These are phyloP conservation scores for Archivesica marissinica DNA, from an alignment of 1,140 invertebrate species.

Conservation along the genomic window DNA sequence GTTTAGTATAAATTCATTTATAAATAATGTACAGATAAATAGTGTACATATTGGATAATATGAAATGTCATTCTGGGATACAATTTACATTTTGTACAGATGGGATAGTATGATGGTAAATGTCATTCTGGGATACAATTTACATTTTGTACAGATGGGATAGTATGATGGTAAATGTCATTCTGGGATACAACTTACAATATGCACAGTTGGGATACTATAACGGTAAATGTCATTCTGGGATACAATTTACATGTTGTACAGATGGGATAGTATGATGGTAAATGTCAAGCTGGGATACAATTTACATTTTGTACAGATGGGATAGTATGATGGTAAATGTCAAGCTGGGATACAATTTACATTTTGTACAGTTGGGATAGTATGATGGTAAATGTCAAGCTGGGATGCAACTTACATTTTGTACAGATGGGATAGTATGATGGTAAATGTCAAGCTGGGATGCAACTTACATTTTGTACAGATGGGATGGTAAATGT, in stretches of 20 bases:
- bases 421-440: neutral
- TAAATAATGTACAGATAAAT: no score
- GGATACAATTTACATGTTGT: neutral
- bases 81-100: slow-evolving; percentile 29
- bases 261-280: neutral
- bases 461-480: slow-evolving; percentile 28
- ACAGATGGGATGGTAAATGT: neutral
- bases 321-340: neutral
- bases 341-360: neutral
- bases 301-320: slow-evolving; percentile 10
- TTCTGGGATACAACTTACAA: slow-evolving; percentile 20
- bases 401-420: slow-evolving; percentile 30
- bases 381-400: neutral
- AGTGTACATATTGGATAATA: no score
- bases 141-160: slow-evolving; percentile 12
- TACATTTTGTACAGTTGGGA: neutral
- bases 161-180: slow-evolving; percentile 4
- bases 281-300: neutral
- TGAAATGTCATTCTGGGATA: neutral
- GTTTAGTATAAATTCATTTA: no score
- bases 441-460: neutral
- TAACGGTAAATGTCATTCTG: neutral
- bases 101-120: neutral
- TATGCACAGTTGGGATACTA: neutral
- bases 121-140: slow-evolving; percentile 16